Evolutionary conservation across 2,113 vertebrate genomes (phyloP).

Genomic region (Callorhinus ursinus): DNA sequence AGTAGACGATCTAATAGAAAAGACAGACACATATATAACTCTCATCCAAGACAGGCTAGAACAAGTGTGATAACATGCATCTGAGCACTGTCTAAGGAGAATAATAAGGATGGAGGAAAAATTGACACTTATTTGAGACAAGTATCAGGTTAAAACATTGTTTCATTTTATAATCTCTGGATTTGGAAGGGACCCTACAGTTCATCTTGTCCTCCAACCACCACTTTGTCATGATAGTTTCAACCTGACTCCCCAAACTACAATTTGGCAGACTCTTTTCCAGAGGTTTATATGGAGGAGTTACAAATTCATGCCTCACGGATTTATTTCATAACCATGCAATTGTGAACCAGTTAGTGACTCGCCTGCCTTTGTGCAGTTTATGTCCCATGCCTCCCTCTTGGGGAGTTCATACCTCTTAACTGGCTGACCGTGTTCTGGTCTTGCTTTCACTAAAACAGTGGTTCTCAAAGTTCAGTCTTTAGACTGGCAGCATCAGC

Average conservation of each 20-base stretch:
- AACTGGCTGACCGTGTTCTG: neutral
- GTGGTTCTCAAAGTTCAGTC: neutral
- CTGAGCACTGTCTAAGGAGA: neutral
- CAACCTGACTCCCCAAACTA: neutral
- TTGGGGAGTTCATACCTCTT: neutral
- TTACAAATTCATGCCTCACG: constrained; percentile 6
- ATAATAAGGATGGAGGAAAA: neutral
- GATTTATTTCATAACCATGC: constrained; percentile 22
- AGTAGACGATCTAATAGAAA: constrained; percentile 25
- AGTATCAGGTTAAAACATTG: constrained; percentile 35
- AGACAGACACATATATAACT: constrained; percentile 2
- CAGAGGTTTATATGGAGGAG: neutral
- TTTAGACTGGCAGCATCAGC: neutral
- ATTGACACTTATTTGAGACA: constrained; percentile 17
- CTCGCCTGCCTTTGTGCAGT: neutral
- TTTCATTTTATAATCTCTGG: constrained; percentile 19
- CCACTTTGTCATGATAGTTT: constrained; percentile 24
- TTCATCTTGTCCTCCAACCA: constrained; percentile 6
- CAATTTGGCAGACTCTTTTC: neutral
- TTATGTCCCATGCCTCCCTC: neutral
- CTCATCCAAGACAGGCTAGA: neutral
- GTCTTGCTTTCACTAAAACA: constrained; percentile 9
- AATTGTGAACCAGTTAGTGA: neutral
- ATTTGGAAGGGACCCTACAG: neutral
- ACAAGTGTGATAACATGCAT: neutral